These are phyloP conservation scores for Polydrusus cervinus DNA, from an alignment of 2,888 invertebrate genomes.

Conservation along the genomic window DNA sequence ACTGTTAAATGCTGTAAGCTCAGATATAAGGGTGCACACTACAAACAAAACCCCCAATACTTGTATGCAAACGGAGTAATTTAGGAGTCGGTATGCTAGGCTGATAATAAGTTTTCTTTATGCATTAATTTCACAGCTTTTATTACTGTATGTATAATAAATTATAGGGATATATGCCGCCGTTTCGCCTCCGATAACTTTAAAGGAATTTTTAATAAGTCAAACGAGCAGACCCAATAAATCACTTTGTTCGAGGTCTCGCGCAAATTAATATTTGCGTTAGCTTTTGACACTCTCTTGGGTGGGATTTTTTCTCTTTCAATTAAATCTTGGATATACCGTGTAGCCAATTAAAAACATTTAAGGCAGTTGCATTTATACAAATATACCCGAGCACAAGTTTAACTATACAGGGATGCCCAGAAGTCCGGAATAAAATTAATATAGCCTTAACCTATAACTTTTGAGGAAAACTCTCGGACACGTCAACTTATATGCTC, in stretches of 20 bases:
- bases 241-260: constrained; percentile 47
- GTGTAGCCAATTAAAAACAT: too few species aligned
- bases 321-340: constrained; percentile 20
- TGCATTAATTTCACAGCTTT: constrained; percentile 14
- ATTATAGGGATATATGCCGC: constrained; percentile 32
- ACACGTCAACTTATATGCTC: too few species aligned
- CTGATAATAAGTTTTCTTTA: constrained; percentile 13
- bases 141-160: constrained; percentile 36
- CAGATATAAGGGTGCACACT: not conserved
- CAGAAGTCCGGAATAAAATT: too few species aligned
- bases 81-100: not conserved
- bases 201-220: constrained; percentile 52
- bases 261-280: constrained; percentile 41
- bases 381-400: too few species aligned
- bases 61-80: not conserved
- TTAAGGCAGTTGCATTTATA: too few species aligned
- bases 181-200: constrained; percentile 41
- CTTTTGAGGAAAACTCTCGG: too few species aligned
- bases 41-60: not conserved
- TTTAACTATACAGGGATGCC: too few species aligned
- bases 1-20: not conserved
- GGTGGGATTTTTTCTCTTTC: constrained; percentile 32
- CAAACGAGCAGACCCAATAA: constrained; percentile 48
- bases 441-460: too few species aligned
- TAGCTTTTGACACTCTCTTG: constrained; percentile 35